These are phyloP conservation scores for Cliona cf. orientalis DNA, from an alignment of 37 sponge, comb jelly and placozoan genomes.

Conservation along the genomic window DNA sequence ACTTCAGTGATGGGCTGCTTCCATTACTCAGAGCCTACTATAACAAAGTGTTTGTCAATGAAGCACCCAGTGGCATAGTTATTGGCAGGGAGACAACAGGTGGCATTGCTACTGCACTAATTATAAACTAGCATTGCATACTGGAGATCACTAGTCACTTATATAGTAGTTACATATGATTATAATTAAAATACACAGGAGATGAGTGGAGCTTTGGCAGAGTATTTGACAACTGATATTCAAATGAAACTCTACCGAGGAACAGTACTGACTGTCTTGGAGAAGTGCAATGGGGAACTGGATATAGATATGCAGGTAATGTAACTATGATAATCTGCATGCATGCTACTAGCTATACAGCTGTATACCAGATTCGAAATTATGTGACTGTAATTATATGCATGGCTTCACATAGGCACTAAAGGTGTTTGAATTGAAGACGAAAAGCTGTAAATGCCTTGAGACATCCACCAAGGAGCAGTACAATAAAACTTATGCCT, in stretches of 20 bases:
- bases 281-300: neutral
- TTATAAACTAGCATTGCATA: too few species aligned
- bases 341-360: too few species aligned
- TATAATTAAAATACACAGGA: too few species aligned
- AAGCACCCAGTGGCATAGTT: neutral
- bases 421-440: neutral
- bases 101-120: too few species aligned
- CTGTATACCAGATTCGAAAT: too few species aligned
- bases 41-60: neutral
- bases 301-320: neutral
- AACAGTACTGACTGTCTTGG: constrained; percentile 6
- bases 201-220: neutral
- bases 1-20: constrained; percentile 56
- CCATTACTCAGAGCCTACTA: constrained; percentile 39
- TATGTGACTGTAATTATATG: neutral
- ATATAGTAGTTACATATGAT: too few species aligned
- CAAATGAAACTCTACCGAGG: constrained; percentile 22
- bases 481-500: constrained; percentile 5
- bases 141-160: too few species aligned
- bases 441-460: neutral
- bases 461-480: neutral
- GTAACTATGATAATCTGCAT: neutral
- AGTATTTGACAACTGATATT: constrained; percentile 14
- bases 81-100: too few species aligned
- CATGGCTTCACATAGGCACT: neutral